Percentiles rank a stretch among this genome's conserved stretches.
These are phyloP conservation scores for Sepioteuthis lessoniana DNA, from an alignment of 2,888 invertebrate species.

Conservation along the genomic window DNA sequence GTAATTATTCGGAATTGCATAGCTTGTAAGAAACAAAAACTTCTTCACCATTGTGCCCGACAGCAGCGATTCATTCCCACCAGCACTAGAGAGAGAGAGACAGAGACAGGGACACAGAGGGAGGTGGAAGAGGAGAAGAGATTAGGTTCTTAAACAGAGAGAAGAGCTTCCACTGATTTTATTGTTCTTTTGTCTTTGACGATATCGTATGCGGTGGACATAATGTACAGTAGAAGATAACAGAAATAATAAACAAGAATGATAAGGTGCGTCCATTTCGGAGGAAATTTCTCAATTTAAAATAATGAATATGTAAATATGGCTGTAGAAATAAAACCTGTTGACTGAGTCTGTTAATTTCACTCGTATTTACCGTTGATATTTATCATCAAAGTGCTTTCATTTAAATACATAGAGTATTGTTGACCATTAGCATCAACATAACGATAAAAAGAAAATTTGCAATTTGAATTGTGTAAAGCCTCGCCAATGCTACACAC, in stretches of 20 bases:
- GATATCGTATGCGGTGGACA: not conserved
- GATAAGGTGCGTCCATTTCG: not conserved
- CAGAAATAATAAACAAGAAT: not conserved
- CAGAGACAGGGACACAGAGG: no score
- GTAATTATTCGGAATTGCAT: not conserved
- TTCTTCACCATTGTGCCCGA: not conserved
- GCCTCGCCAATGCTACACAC: fast-evolving
- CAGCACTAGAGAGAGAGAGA: no score
- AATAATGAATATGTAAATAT: not conserved
- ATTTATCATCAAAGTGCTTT: not conserved
- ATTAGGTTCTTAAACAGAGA: no score
- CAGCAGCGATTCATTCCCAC: not conserved
- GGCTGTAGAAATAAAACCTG: not conserved
- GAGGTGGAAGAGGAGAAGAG: no score
- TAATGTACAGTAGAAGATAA: not conserved
- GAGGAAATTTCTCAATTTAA: no score
- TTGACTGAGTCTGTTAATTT: not conserved
- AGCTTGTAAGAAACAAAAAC: not conserved
- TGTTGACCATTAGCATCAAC: not conserved
- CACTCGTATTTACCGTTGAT: not conserved
- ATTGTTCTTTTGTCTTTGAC: not conserved
- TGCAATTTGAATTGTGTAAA: not conserved
- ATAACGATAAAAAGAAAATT: not conserved
- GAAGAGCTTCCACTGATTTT: no score
- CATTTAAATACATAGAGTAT: no score